Base-by-base conservation (phyloP, 1,140 invertebrate genomes). In the Mya arenaria region DNA sequence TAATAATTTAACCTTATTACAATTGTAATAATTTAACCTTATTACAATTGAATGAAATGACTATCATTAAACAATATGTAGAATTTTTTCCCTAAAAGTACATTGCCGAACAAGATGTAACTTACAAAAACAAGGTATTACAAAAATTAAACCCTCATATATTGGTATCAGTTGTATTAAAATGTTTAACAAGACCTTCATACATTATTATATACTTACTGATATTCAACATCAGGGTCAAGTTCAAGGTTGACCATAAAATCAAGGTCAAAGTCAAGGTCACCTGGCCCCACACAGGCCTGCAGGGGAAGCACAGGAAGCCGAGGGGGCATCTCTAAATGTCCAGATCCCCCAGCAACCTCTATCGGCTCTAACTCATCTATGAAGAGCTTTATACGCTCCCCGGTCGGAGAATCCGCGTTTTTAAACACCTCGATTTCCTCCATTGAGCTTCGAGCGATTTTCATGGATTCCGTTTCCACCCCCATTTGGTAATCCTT, bases 401-500 rank as follows among this genome's bases (percentile, higher is more conserved):
- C 79, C 55, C 79, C 79, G 10, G 79, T 82, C 1, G 79, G 69
- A 39, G 79, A 82, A 32, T 82, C 79, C 8, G 77, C 77, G 6
- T 56, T 74, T 41, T 73, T 66, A 34, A 82, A 82, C 37, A 82
- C 41, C 23, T 82, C 79, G 25, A 82, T 82, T 58, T 82, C 79
- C 63, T 73, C 79, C 79, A 82, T 82, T 41, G 58, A 73, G 65
- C 39, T 56, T 41, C 73, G 39, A 30, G 55, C 44, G 28, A 80
- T 25, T 52, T 68, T 69, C 65, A 58, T 68, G 44, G 34, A 69
- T 41, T 58, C 15, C 34, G 30, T 71, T 62, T 80, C 77, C 41
- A 80, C 65, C 65, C 77, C 77, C 77, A 80, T 80, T 80, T 80
- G 66, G n/a, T n/a, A n/a, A n/a, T n/a, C n/a, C n/a, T n/a, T n/a